Evolutionary conservation across 2,797 vertebrate species (phyloP).

Genomic region (Amazona finschi): DNA sequence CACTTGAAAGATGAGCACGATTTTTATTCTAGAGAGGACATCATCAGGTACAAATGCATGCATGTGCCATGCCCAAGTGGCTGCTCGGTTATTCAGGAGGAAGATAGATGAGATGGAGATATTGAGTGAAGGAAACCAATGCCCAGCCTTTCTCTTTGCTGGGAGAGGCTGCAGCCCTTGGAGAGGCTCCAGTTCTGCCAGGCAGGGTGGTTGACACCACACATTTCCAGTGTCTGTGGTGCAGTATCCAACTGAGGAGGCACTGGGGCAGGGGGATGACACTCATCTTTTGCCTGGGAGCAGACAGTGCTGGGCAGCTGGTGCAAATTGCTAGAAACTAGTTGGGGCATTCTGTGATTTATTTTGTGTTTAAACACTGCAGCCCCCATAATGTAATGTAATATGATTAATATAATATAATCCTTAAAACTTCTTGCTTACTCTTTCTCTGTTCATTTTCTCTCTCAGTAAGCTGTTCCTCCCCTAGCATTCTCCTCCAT

Average conservation of each 20-base stretch:
- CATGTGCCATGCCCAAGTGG: neutral
- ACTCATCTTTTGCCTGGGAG: neutral
- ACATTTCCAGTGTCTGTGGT: neutral
- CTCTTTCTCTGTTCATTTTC: neutral
- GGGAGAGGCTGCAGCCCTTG: neutral
- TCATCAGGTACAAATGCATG: neutral
- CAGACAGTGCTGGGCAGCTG: neutral
- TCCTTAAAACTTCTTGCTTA: neutral
- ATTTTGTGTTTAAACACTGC: neutral
- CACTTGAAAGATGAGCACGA: neutral
- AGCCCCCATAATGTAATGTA: neutral
- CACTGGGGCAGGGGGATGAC: neutral
- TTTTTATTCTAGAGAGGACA: neutral
- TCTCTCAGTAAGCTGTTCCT: neutral
- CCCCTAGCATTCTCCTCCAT: neutral
- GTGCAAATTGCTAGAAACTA: accelerated
- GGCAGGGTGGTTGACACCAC: neutral
- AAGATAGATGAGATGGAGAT: neutral
- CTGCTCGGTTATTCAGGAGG: neutral
- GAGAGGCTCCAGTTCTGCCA: neutral
- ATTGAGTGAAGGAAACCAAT: accelerated
- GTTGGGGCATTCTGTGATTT: neutral
- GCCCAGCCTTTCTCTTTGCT: neutral
- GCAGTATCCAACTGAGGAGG: neutral
- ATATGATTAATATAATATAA: neutral